phyloP scores from a whole-genome alignment of 2,113 vertebrate species.

The Laterallus jamaicensis region DNA sequence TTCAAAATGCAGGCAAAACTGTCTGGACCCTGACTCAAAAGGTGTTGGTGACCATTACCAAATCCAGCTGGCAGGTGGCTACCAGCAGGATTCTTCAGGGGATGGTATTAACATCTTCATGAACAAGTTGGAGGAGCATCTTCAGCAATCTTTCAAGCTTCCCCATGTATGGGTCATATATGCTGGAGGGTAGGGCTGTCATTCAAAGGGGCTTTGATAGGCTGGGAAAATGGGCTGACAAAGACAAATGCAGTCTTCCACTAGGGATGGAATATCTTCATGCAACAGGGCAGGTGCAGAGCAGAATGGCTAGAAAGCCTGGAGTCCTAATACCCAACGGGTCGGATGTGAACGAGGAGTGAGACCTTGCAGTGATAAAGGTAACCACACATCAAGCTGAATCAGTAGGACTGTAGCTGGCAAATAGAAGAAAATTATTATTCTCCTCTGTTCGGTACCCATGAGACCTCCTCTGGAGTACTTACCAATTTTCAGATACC shows the following conservation, averaged over 20 bases:
- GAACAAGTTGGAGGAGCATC: background rate
- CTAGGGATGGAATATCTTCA: background rate
- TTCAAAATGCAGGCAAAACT: background rate
- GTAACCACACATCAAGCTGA: background rate
- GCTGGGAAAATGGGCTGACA: background rate
- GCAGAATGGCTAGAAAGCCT: background rate
- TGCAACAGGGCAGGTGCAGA: background rate
- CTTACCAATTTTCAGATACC: background rate
- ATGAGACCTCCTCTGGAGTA: background rate
- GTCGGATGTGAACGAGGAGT: background rate
- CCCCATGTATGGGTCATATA: background rate
- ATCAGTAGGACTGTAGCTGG: background rate
- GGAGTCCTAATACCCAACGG: background rate
- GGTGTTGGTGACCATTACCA: background rate
- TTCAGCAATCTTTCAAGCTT: background rate
- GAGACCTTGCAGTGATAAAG: background rate
- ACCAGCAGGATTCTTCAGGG: background rate
- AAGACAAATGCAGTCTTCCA: background rate
- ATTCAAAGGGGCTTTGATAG: background rate
- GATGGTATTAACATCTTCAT: background rate
- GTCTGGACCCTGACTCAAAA: background rate
- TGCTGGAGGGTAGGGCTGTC: background rate
- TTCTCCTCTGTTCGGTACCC: background rate
- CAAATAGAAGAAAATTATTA: background rate
- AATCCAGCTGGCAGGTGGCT: background rate